Evolutionary conservation across 2,888 invertebrate genomes (phyloP), one percentile per base, ranked within the genome.

Genomic region (Lysandra coridon): DNA sequence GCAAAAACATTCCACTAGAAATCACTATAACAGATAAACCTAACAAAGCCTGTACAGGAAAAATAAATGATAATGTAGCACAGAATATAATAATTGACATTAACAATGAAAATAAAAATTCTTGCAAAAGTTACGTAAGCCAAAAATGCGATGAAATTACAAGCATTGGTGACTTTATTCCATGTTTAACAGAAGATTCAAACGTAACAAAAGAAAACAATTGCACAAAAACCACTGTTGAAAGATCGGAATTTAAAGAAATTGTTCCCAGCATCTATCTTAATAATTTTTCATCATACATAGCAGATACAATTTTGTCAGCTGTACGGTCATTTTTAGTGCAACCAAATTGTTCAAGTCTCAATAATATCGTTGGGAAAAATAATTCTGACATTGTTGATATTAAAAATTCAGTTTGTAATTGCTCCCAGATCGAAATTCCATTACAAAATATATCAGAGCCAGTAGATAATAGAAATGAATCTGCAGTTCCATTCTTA

Each of bases 291-390:
- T 57, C 76, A 6, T 30, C 57, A 53, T 57, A 76, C 33, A 57
- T 76, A 76, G 76, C 57, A 76, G 33, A 76, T 33, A 57, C 14
- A 33, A 76, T 57, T 33, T 57, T 76, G 14, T 76, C 76, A 76
- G 57, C 53, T 5, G 17, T 76, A 17, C 76, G 37, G 57, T 53
- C 53, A 57, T 76, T 49, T 75, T 44, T 75, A 49, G 44, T 17
- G 4, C 49, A 49, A 49, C 4, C 44, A 23, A 44, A 30, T 75
- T 12, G 10, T 44, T n/a, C n/a, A 10, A 44, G 23, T 10, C n/a
- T n/a, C 23, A 44, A 49, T 75, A 23, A 30, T 14, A 49, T 12
- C 49, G 7, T 10, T 12, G n/a, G 14, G 7, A 23, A 49, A 49
- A 30, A 23, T 33, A 4, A 14, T 64, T 30, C 33, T 30, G 6